phyloP scores from a whole-genome alignment of 2,888 invertebrate genomes.

The Trilocha varians region DNA sequence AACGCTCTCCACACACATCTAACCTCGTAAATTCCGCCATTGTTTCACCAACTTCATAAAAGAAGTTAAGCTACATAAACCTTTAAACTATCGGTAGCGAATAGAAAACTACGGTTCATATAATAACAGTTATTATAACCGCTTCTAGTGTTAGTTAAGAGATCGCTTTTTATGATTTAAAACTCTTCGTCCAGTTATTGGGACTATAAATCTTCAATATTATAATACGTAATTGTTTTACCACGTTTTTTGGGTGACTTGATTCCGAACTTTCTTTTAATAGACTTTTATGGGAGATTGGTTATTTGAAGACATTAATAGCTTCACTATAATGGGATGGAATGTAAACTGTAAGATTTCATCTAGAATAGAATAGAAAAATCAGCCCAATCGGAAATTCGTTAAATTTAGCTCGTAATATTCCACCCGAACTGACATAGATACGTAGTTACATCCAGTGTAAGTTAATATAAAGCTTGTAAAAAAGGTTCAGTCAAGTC shows the following conservation, averaged over 20 bases:
- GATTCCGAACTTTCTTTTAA: no score
- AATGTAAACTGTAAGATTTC: no score
- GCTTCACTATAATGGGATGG: no score
- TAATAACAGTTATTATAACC: conserved; percentile 69
- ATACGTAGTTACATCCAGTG: no score
- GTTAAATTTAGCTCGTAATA: no score
- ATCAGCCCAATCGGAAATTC: no score
- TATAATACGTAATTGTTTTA: conserved; percentile 69
- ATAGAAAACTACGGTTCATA: not conserved
- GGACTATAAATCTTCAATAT: conserved; percentile 52
- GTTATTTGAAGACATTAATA: no score
- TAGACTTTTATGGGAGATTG: no score
- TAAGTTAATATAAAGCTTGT: no score
- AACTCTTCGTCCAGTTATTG: conserved; percentile 56
- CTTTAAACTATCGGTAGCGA: not conserved
- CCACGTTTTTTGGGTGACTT: conserved; percentile 60
- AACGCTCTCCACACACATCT: not conserved
- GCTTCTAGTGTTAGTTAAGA: conserved; percentile 62
- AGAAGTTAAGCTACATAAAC: not conserved
- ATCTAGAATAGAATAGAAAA: no score
- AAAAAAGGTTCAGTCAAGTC: no score
- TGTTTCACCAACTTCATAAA: not conserved
- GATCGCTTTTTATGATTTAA: conserved; percentile 66
- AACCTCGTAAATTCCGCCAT: not conserved
- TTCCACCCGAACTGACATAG: no score